Evolutionary conservation across 2,888 invertebrate genomes (phyloP).

Genomic region (Celastrina argiolus): DNA sequence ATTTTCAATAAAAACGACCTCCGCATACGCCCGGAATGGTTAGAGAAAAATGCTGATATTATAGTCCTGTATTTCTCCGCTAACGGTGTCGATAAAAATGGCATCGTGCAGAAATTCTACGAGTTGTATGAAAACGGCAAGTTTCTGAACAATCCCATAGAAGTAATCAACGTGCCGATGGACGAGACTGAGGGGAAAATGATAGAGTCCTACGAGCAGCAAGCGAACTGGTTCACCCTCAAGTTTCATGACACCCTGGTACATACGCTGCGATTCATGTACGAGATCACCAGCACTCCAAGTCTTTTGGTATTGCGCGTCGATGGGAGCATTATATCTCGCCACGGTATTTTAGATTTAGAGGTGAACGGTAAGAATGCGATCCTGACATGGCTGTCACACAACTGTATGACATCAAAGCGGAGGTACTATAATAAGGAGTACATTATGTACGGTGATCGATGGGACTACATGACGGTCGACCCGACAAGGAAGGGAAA

Average conservation of each 20-base stretch:
- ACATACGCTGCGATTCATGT: constrained; percentile 47
- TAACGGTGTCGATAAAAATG: constrained; percentile 49
- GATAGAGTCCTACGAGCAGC: constrained; percentile 42
- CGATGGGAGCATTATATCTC: constrained; percentile 52
- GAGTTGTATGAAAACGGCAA: constrained; percentile 59
- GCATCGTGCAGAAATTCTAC: constrained; percentile 54
- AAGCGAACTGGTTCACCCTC: constrained; percentile 69
- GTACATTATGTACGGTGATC: constrained; percentile 46
- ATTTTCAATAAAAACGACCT: constrained; percentile 50
- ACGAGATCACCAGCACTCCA: constrained; percentile 53
- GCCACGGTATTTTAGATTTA: constrained; percentile 53
- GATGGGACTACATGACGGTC: constrained; percentile 46
- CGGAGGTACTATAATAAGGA: constrained; percentile 49
- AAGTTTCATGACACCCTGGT: constrained; percentile 50
- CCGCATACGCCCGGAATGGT: constrained; percentile 45
- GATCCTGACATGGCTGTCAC: constrained; percentile 56
- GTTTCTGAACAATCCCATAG: constrained; percentile 52
- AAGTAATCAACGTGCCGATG: constrained; percentile 61
- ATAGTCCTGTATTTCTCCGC: constrained; percentile 54
- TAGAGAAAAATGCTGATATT: constrained; percentile 50
- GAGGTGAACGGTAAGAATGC: constrained; percentile 60
- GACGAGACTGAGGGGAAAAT: constrained; percentile 50
- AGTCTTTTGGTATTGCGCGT: constrained; percentile 48
- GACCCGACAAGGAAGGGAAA: constrained; percentile 30
- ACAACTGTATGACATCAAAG: constrained; percentile 34